phyloP scores from a whole-genome alignment of 2,888 invertebrate genomes.

The Acrocera orbiculus region DNA sequence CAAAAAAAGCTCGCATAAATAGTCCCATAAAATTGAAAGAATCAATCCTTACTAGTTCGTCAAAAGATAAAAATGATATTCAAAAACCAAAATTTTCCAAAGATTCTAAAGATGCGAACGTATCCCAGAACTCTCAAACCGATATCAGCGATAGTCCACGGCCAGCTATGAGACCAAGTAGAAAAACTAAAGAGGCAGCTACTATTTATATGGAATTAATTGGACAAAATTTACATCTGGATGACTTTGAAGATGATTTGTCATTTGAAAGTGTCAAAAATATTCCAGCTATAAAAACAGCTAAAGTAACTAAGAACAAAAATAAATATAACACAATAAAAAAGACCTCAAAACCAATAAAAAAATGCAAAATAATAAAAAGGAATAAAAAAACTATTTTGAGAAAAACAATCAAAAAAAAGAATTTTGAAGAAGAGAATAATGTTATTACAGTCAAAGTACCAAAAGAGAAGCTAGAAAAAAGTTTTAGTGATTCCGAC shows the following conservation, averaged over 20 bases:
- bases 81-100: slow-evolving; percentile 19
- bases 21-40: too few species aligned
- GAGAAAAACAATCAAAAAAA: background rate
- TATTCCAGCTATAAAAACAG: slow-evolving; percentile 43
- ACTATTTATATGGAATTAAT: slow-evolving; percentile 57
- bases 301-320: slow-evolving; percentile 41
- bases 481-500: slow-evolving; percentile 43
- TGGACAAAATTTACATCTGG: slow-evolving; percentile 46
- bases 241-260: slow-evolving; percentile 39
- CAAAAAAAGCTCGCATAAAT: too few species aligned
- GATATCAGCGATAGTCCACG: slow-evolving; percentile 14
- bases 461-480: slow-evolving; percentile 20
- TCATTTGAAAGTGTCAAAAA: slow-evolving; percentile 51
- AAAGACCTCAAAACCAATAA: slow-evolving; percentile 8
- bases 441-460: background rate
- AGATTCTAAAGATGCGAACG: slow-evolving; percentile 4
- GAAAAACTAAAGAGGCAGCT: slow-evolving; percentile 60
- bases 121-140: slow-evolving; percentile 4
- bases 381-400: background rate
- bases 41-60: too few species aligned
- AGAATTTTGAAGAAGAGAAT: background rate
- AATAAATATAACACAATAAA: slow-evolving; percentile 31
- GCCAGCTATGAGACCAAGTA: slow-evolving; percentile 33
- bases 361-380: background rate
- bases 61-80: too few species aligned